Evolutionary conservation across 2,888 invertebrate species (phyloP), one percentile per base, ranked within the genome.

Genomic region (Eristalinus aeneus): DNA sequence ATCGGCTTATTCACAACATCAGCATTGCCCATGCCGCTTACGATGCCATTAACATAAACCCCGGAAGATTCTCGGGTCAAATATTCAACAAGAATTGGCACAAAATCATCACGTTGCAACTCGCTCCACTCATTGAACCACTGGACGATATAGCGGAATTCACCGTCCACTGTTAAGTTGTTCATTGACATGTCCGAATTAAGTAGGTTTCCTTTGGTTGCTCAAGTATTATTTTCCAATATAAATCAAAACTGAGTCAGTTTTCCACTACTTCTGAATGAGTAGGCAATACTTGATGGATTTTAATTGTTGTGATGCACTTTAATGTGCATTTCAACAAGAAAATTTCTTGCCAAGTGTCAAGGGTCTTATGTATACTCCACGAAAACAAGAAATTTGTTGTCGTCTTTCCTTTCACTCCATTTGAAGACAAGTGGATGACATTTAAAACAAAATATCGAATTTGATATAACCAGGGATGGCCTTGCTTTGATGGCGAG

Each of bases 91-190:
- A 97, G 93, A 80, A 97, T 94, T 0, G 96, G 96, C 83, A 97
- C 91, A 92, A 97, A 97, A 91, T 97, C 97, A 81, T 96, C 96
- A 76, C 96, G 94, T 91, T 97, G 97, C 91, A 97, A 94, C 90
- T 97, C 97, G 91, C 97, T 97, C 95, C 97, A 97, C 92, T 97
- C 97, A 90, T 95, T 94, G 90, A 97, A 97, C 97, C 97, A 97
- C 91, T 97, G 96, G 77, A 96, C 93, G 88, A 97, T 93, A 91
- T 97, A 97, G 74, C 96, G 94, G 89, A 97, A 93, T 92, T 97
- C 97, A 2, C 96, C 95, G 90, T 96, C 96, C 39, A 95, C 92
- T 2, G 94, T 94, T 89, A 95, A 91, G 73, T 94, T 94, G 86
- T 93, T 93, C 79, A 93, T 93, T 36, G 94, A 94, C 94, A 94